Evolutionary conservation across 2,797 vertebrate genomes (phyloP), one percentile per base, ranked within the genome.

Genomic region (Nannoperca australis): DNA sequence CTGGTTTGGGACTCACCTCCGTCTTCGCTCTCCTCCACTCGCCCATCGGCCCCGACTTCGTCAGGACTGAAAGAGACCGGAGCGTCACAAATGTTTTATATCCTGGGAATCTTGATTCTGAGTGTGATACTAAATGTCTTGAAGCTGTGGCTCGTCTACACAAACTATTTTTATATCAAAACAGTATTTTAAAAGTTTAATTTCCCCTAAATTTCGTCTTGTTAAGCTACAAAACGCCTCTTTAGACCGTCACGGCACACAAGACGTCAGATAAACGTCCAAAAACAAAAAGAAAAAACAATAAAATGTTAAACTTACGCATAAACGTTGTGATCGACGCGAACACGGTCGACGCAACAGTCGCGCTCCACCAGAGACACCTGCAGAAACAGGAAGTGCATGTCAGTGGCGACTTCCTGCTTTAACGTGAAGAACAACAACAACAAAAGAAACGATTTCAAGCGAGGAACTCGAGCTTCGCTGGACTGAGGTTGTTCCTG

Each of bases 1-100:
- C 10, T 2, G 13, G 27, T 34, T 2, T 3, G 14, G 17, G 47
- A 75, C 91, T 89, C 88, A 95, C 95, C 93, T 95, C 95, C 0
- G 95, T 95, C 87, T 94, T 94, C 12, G 94, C 92, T 47, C 38
- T 75, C 69, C 92, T 86, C 94, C 93, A 94, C 40, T 77, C 68
- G 17, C 89, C 86, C 85, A 85, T 50, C 14, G 87, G 85, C 1
- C 93, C 89, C 18, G 91, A 90, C 85, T 88, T 94, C 0, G 83
- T 93, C 61, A 92, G 2, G 30, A 92, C 95, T 96, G 89, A 47
- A 59, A 86, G 11, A 55, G 34, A 34, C 3, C 34, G 34, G 34
- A 34, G 6, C 34, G 7, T 34, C 34, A 34, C 7, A 34, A 34
- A 34, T 7, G 34, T 34, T 34, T 34, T 34, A 10, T 1, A 38